These are phyloP conservation scores for Conops quadrifasciatus DNA, from an alignment of 2,888 invertebrate genomes.

Conservation along the genomic window DNA sequence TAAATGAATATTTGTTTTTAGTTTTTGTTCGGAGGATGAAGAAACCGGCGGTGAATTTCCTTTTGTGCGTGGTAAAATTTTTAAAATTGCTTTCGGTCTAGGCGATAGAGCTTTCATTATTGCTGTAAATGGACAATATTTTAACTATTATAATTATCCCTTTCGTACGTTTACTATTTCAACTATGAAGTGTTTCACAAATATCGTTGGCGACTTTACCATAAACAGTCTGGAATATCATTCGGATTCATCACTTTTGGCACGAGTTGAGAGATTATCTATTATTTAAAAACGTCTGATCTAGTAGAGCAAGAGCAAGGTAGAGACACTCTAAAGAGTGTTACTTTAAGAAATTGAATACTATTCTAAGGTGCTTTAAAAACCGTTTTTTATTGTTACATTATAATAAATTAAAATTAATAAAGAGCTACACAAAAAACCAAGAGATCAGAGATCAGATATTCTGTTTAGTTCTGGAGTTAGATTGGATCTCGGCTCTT, in stretches of 20 bases:
- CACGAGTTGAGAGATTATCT: conserved; percentile 61
- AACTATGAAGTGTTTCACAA: conserved; percentile 61
- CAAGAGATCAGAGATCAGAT: not conserved
- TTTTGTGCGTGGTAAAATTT: conserved; percentile 61
- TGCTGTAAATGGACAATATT: conserved; percentile 64
- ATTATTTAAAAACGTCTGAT: conserved; percentile 55
- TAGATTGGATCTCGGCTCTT: no score
- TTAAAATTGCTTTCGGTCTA: conserved; percentile 63
- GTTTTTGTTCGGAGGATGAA: conserved; percentile 60
- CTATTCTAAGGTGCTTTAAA: no score
- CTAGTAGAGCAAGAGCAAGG: no score
- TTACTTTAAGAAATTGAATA: no score
- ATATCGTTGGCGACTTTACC: conserved; percentile 59
- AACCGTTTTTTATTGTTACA: no score
- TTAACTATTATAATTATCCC: conserved; percentile 64
- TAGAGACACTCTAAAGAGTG: no score
- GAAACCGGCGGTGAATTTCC: conserved; percentile 64
- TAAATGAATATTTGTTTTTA: no score
- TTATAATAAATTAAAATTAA: not conserved
- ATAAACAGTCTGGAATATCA: conserved; percentile 62
- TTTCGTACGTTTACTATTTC: conserved; percentile 60
- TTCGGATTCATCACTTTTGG: conserved; percentile 59
- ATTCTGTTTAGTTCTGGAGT: no score
- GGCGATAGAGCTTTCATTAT: conserved; percentile 62
- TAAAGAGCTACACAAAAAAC: not conserved